Percentiles rank a stretch among this genome's conserved stretches.
phyloP scores from a whole-genome alignment of 2,797 vertebrate genomes.

The Acipenser oxyrinchus region DNA sequence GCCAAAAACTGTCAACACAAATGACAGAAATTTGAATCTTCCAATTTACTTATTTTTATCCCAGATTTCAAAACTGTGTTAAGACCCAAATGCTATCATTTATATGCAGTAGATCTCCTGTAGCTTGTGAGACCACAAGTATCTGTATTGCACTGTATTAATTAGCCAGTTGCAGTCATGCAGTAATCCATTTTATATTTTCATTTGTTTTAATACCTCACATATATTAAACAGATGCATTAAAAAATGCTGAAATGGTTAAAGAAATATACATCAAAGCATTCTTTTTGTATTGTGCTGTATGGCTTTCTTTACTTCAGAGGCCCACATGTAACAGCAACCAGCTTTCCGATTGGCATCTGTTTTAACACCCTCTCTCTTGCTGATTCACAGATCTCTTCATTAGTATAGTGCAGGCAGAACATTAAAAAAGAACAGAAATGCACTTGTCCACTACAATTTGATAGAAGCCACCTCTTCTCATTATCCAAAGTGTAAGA shows the following conservation, averaged over 20 bases:
- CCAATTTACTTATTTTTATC: too few species aligned
- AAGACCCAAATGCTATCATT: background rate
- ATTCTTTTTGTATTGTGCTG: background rate
- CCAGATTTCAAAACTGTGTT: background rate
- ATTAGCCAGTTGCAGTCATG: too few species aligned
- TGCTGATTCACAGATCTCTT: background rate
- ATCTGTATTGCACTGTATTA: too few species aligned
- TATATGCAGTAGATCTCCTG: background rate
- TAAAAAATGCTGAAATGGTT: background rate
- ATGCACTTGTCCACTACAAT: background rate
- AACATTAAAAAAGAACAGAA: background rate
- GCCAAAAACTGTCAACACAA: too few species aligned
- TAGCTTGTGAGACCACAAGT: too few species aligned
- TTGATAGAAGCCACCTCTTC: background rate
- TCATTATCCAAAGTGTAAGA: background rate
- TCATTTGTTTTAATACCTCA: background rate
- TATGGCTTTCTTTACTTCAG: background rate
- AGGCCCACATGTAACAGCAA: background rate
- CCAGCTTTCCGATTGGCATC: background rate
- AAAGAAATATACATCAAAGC: slow-evolving; percentile 1
- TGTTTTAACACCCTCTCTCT: background rate
- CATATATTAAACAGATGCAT: too few species aligned
- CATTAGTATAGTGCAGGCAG: background rate
- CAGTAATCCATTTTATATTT: too few species aligned
- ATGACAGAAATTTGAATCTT: too few species aligned